A percentile compares a stretch with the other conserved stretches of the same genome.
Evolutionary conservation across 1,140 invertebrate species (phyloP).

Genomic region (Chrysomallon squamiferum): DNA sequence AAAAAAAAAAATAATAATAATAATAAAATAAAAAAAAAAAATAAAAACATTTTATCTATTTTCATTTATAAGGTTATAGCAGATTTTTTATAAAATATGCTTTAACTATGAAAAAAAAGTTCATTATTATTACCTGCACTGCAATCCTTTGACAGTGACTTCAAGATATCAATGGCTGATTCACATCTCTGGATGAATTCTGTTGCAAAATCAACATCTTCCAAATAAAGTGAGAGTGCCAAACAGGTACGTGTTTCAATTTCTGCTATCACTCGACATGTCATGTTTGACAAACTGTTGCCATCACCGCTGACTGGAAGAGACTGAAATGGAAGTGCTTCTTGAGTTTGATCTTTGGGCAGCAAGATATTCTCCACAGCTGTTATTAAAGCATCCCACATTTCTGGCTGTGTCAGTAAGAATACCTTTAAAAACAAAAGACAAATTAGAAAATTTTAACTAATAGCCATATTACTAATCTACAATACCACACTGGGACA

Average conservation of each 20-base stretch:
- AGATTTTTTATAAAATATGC: too few species aligned
- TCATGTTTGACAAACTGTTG: conserved; percentile 14
- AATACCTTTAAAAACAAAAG: background rate
- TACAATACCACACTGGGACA: too few species aligned
- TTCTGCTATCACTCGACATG: conserved; percentile 60
- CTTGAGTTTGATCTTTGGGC: conserved; percentile 38
- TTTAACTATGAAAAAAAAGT: too few species aligned
- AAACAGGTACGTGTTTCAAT: conserved; percentile 59
- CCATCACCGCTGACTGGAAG: too few species aligned
- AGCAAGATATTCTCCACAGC: conserved; percentile 54
- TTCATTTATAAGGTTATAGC: too few species aligned
- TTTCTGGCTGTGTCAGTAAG: conserved; percentile 12
- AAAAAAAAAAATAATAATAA: too few species aligned
- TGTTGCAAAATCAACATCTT: conserved; percentile 55
- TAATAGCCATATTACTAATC: too few species aligned
- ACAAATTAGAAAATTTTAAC: too few species aligned
- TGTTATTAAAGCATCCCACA: conserved; percentile 54
- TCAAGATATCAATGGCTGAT: conserved; percentile 60
- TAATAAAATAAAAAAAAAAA: too few species aligned
- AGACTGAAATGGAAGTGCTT: too few species aligned
- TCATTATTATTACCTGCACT: conserved; percentile 40
- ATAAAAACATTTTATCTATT: too few species aligned
- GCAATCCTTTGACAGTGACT: conserved; percentile 61
- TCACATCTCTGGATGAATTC: conserved; percentile 59
- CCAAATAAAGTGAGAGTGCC: conserved; percentile 55